Evolutionary conservation across 2,113 vertebrate genomes (phyloP).

Genomic region (Oreochromis niloticus): DNA sequence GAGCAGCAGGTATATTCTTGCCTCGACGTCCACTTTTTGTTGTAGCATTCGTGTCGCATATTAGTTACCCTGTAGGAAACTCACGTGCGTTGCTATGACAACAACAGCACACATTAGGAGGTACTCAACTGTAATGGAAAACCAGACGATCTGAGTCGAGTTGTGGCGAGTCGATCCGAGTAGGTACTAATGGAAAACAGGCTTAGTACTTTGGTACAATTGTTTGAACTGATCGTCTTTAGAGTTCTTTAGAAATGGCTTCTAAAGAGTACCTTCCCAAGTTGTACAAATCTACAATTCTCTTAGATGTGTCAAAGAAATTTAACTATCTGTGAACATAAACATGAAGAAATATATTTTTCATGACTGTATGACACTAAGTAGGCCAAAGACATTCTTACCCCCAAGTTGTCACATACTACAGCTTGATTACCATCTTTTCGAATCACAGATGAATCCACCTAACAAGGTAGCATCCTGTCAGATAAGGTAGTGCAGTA

Average conservation of each 20-base stretch:
- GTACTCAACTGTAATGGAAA: not conserved
- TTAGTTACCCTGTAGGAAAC: not conserved
- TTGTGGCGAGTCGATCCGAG: not conserved
- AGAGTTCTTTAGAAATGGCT: not conserved
- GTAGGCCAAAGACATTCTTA: not conserved
- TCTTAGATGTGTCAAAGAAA: not conserved
- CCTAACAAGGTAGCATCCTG: not conserved
- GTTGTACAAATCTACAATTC: not conserved
- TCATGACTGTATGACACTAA: not conserved
- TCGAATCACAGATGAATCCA: not conserved
- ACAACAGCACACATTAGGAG: not conserved
- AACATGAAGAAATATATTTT: not conserved
- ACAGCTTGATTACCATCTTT: not conserved
- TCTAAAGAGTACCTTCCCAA: not conserved
- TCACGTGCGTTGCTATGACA: not conserved
- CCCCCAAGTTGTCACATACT: not conserved
- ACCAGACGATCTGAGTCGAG: not conserved
- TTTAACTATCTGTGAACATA: not conserved
- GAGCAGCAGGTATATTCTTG: not conserved
- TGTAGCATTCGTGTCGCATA: fast-evolving
- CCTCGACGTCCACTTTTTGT: not conserved
- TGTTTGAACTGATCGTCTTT: not conserved
- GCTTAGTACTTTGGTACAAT: not conserved
- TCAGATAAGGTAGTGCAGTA: not conserved
- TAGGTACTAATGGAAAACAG: not conserved